Evolutionary conservation across 2,797 vertebrate genomes (phyloP).

Genomic region (Typhlichthys subterraneus): DNA sequence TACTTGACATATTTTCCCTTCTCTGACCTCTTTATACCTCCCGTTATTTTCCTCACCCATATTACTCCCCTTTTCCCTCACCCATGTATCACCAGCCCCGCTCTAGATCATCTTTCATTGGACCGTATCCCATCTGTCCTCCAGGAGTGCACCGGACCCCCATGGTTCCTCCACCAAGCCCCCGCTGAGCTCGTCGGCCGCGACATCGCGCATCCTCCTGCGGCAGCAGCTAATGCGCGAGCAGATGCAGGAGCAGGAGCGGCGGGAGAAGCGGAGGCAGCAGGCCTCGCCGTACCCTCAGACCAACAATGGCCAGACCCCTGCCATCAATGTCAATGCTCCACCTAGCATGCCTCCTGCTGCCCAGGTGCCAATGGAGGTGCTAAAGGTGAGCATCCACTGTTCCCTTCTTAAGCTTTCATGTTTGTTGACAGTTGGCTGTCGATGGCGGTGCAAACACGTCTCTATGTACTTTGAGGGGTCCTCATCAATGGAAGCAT

Average conservation of each 20-base stretch:
- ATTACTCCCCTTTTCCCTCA: constrained; percentile 24
- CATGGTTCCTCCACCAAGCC: constrained; percentile 93
- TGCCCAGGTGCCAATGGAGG: constrained; percentile 94
- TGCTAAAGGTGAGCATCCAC: constrained; percentile 86
- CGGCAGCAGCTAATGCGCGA: constrained; percentile 99
- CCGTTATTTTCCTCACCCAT: constrained; percentile 21
- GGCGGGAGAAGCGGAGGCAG: constrained; percentile 88
- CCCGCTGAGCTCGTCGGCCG: constrained; percentile 91
- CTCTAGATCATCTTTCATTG: background rate
- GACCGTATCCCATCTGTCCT: background rate
- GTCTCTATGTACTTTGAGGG: too few relatives aligned
- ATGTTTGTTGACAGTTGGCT: background rate
- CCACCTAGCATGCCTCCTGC: constrained; percentile 81
- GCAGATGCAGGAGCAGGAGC: constrained; percentile 97
- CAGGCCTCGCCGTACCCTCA: constrained; percentile 89
- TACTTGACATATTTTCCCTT: constrained; percentile 49
- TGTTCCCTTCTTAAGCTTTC: background rate
- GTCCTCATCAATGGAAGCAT: too few relatives aligned
- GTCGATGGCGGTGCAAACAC: too few relatives aligned
- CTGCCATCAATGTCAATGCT: constrained; percentile 92
- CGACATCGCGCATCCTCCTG: constrained; percentile 96
- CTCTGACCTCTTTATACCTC: constrained; percentile 42
- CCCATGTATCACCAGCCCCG: constrained; percentile 8
- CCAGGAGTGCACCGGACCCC: constrained; percentile 87
- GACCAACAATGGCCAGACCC: constrained; percentile 84